phyloP scores from a whole-genome alignment of 2,888 invertebrate species.

The Meta bourneti region DNA sequence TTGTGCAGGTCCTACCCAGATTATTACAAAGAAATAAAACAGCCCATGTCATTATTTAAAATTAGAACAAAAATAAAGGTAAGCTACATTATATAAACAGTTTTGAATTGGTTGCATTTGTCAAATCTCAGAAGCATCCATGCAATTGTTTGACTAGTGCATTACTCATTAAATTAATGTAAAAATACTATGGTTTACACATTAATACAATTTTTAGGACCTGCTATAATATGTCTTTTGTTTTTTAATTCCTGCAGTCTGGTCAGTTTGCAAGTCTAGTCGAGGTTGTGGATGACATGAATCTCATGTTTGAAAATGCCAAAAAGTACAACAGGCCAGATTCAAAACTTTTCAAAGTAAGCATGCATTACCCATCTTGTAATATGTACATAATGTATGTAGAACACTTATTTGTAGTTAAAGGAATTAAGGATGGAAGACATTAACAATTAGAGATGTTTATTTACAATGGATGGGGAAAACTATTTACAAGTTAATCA shows the following conservation, averaged over 20 bases:
- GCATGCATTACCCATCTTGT: background rate
- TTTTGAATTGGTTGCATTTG: background rate
- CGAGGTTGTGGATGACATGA: constrained; percentile 95
- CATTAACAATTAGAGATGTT: background rate
- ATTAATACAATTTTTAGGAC: background rate
- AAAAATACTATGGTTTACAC: background rate
- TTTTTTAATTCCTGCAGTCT: constrained; percentile 81
- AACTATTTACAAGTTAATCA: too few species aligned
- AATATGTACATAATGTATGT: background rate
- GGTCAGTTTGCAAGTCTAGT: constrained; percentile 91
- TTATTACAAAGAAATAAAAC: constrained; percentile 97
- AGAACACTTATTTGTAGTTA: background rate
- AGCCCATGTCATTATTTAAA: constrained; percentile 95
- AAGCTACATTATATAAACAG: constrained; percentile 48
- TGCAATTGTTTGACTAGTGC: background rate
- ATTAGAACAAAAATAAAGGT: constrained; percentile 85
- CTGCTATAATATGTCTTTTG: background rate
- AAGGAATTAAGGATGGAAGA: background rate
- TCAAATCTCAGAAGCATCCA: background rate
- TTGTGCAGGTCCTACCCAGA: constrained; percentile 91
- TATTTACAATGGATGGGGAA: too few species aligned
- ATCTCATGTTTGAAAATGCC: constrained; percentile 98
- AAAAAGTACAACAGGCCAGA: constrained; percentile 91
- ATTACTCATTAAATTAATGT: background rate
- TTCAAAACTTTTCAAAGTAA: constrained; percentile 89